Conservation (phyloP, 2,797 vertebrate species). For the Podarcis siculus region DNA sequence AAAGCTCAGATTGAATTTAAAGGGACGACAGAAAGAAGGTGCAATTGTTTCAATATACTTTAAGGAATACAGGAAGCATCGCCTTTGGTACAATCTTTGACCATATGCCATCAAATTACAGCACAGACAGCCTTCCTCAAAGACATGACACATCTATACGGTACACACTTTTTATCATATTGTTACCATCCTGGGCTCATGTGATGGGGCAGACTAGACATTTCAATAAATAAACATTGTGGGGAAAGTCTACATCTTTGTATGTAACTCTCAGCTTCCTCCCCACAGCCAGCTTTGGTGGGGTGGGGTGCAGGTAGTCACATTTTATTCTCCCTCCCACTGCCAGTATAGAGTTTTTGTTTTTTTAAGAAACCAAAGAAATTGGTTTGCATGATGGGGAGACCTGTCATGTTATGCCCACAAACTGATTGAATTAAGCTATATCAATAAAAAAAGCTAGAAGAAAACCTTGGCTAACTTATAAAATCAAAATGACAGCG, state of each 20-base stretch:
- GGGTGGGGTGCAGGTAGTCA: too few relatives aligned
- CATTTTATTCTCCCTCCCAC: background rate
- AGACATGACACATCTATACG: background rate
- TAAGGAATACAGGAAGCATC: background rate
- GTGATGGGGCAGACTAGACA: background rate
- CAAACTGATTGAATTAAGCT: background rate
- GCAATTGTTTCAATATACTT: background rate
- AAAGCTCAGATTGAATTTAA: background rate
- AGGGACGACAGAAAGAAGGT: background rate
- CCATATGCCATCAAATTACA: background rate
- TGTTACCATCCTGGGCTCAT: background rate
- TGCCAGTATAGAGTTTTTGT: background rate
- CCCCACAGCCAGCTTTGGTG: background rate
- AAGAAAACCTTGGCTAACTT: background rate
- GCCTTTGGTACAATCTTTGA: background rate
- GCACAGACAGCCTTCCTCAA: background rate
- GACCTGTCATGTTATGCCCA: background rate
- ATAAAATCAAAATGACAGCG: background rate
- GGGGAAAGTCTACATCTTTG: fast-evolving
- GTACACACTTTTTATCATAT: background rate
- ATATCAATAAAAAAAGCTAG: background rate
- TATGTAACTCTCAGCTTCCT: background rate
- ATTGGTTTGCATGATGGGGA: fast-evolving
- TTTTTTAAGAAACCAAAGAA: background rate
- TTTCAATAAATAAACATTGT: background rate